These are phyloP conservation scores for Bombylius discolor DNA, from an alignment of 2,888 invertebrate species.

Conservation along the genomic window DNA sequence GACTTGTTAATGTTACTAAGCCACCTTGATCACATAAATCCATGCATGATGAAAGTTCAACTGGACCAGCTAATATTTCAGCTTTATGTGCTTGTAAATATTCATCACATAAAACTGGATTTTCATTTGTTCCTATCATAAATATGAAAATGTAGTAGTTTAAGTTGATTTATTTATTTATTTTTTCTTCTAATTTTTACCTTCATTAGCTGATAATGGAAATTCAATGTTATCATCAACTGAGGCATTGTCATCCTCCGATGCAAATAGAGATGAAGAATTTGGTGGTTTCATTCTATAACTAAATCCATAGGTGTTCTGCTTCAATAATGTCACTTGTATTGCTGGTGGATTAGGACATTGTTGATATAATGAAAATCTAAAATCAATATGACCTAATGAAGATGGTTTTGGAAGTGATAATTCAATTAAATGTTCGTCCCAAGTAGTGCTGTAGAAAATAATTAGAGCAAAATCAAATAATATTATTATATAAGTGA, in stretches of 20 bases:
- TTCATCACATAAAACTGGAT: conserved; percentile 65
- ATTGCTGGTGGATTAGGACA: conserved; percentile 67
- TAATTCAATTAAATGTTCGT: conserved; percentile 83
- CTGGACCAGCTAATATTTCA: conserved; percentile 80
- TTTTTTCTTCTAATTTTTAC: too few relatives aligned
- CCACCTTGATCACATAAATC: conserved; percentile 79
- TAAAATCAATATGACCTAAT: conserved; percentile 81
- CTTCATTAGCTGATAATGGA: conserved; percentile 29
- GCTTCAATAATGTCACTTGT: conserved; percentile 57
- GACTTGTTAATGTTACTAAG: conserved; percentile 73
- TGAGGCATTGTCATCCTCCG: conserved; percentile 32
- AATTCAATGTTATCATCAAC: conserved; percentile 31
- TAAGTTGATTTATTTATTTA: background rate
- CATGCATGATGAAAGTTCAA: conserved; percentile 65
- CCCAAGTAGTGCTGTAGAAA: conserved; percentile 59
- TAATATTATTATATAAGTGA: too few relatives aligned
- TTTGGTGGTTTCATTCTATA: conserved; percentile 39
- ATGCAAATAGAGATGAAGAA: conserved; percentile 39
- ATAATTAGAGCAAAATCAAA: too few relatives aligned
- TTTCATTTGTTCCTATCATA: conserved; percentile 40
- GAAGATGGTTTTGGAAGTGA: conserved; percentile 66
- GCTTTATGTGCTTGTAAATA: conserved; percentile 79
- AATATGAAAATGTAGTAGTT: background rate
- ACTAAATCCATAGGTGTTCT: conserved; percentile 54
- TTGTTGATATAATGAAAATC: conserved; percentile 67